These are phyloP conservation scores for Maniola hyperantus DNA, from an alignment of 2,888 invertebrate species.

Conservation along the genomic window DNA sequence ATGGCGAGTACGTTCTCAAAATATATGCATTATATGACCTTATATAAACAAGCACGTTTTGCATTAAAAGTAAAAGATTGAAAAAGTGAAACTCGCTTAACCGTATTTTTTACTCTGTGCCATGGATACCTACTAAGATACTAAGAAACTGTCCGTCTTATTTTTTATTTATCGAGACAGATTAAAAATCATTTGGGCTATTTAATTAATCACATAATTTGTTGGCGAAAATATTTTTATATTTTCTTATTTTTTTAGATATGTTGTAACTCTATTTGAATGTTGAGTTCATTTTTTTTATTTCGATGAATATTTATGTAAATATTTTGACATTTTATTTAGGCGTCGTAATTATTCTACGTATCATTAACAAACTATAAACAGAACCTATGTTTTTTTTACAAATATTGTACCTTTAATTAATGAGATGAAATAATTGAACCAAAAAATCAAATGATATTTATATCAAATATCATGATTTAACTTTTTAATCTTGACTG, in stretches of 20 bases:
- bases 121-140: no score
- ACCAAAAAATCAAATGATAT: not conserved
- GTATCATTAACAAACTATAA: not conserved
- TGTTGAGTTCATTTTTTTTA: conserved; percentile 7
- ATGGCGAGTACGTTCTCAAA: no score
- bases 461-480: not conserved
- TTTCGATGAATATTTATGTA: not conserved
- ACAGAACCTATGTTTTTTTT: not conserved
- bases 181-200: not conserved
- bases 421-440: not conserved
- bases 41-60: conserved; percentile 20
- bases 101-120: conserved; percentile 15
- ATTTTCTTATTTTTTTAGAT: conserved; percentile 3
- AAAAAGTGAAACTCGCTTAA: not conserved
- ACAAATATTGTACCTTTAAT: not conserved
- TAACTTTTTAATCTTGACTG: not conserved
- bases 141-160: not conserved
- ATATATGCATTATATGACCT: no score
- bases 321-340: conserved; percentile 10
- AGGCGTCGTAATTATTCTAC: not conserved
- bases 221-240: conserved; percentile 7
- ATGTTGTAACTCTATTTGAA: not conserved
- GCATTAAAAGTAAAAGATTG: not conserved
- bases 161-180: not conserved
- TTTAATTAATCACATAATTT: not conserved